phyloP scores from a whole-genome alignment of 2,888 invertebrate species.

The Pollenia amentaria region DNA sequence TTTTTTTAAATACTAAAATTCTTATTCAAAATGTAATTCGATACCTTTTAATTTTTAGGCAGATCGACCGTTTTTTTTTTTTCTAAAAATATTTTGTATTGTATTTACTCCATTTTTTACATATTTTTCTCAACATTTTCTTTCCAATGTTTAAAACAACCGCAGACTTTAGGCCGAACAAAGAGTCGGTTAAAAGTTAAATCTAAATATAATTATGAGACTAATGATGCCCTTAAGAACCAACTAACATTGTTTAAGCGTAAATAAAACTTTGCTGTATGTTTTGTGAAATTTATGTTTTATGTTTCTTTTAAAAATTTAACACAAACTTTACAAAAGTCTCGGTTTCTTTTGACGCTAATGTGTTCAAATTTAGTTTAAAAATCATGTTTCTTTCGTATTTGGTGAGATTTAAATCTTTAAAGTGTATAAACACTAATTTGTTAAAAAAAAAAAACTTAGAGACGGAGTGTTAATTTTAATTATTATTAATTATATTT shows the following conservation, averaged over 20 bases:
- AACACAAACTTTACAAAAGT: conserved; percentile 1
- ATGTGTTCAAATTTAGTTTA: neutral
- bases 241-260: neutral
- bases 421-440: conserved; percentile 24
- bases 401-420: neutral
- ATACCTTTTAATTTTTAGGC: too few relatives aligned
- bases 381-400: neutral
- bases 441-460: neutral
- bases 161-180: too few relatives aligned
- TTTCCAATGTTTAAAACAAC: neutral
- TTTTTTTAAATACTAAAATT: too few relatives aligned
- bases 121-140: neutral
- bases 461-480: neutral
- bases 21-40: too few relatives aligned
- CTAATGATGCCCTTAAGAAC: conserved; percentile 40
- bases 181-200: neutral
- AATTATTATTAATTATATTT: conserved; percentile 39
- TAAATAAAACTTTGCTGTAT: conserved; percentile 5
- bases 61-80: too few relatives aligned
- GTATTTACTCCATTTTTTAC: neutral
- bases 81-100: too few relatives aligned
- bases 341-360: conserved; percentile 2
- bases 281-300: neutral
- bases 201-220: conserved; percentile 42
- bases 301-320: conserved; percentile 11